phyloP scores from a whole-genome alignment of 1,140 invertebrate genomes.

The honey bee (Apis mellifera) region DNA sequence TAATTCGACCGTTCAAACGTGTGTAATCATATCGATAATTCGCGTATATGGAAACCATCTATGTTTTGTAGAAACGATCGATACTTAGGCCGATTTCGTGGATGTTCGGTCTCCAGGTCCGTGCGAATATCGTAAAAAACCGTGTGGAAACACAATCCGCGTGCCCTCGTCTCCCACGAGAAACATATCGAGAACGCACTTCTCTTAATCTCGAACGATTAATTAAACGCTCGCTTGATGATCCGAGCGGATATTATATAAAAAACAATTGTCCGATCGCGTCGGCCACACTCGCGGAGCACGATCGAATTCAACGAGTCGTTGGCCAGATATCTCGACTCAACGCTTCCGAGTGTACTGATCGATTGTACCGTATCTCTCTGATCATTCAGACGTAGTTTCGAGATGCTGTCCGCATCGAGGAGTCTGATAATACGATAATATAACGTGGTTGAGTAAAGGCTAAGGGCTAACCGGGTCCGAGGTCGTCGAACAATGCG shows the following conservation, averaged over 20 bases:
- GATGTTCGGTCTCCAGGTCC: conserved; percentile 58
- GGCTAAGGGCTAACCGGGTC: no score
- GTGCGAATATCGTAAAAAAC: conserved; percentile 66
- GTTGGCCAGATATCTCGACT: background rate
- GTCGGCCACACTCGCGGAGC: conserved; percentile 23
- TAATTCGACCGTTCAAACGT: no score
- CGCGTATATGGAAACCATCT: background rate
- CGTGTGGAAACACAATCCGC: conserved; percentile 63
- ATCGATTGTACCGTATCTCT: conserved; percentile 10
- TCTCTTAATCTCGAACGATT: conserved; percentile 31
- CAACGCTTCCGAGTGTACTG: background rate
- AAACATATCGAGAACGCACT: conserved; percentile 50
- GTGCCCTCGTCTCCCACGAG: conserved; percentile 42
- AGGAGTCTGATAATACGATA: background rate
- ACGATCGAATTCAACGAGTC: conserved; percentile 32
- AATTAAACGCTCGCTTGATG: conserved; percentile 31
- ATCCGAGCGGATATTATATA: conserved; percentile 55
- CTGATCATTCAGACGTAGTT: conserved; percentile 21
- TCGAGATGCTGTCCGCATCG: conserved; percentile 6
- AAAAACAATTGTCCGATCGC: conserved; percentile 56
- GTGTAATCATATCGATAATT: background rate
- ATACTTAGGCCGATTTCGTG: conserved; percentile 57
- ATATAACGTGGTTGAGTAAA: background rate
- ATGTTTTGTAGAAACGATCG: background rate
- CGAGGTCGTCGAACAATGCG: background rate